These are phyloP conservation scores for Diadema setosum DNA, from an alignment of 35 echinoderm and acorn worm species.

Conservation along the genomic window DNA sequence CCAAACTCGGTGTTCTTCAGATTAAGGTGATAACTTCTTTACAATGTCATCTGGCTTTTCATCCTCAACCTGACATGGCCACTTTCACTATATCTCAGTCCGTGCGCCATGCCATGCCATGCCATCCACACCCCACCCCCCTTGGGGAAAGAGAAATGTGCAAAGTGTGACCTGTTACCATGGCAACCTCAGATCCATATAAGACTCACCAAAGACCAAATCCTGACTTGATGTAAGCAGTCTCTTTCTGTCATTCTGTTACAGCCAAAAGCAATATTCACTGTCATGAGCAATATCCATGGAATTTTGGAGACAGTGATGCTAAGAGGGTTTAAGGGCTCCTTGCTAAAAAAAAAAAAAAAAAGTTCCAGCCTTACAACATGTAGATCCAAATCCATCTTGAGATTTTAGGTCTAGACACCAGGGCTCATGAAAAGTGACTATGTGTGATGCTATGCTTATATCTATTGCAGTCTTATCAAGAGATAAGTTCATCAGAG, in stretches of 20 bases:
- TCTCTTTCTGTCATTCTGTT: neutral
- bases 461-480: too few relatives aligned
- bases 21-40: conserved; percentile 99
- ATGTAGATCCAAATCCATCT: too few relatives aligned
- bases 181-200: neutral
- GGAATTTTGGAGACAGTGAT: too few relatives aligned
- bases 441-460: too few relatives aligned
- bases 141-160: neutral
- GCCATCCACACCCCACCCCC: neutral
- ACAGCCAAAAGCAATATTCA: neutral
- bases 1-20: conserved; percentile 78
- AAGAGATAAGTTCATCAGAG: too few relatives aligned
- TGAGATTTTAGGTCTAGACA: too few relatives aligned
- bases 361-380: too few relatives aligned
- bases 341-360: too few relatives aligned
- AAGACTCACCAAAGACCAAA: neutral
- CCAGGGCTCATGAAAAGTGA: too few relatives aligned
- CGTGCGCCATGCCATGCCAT: too few relatives aligned
- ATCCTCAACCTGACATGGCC: neutral
- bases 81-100: neutral
- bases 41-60: neutral
- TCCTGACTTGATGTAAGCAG: neutral
- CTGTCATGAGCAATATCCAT: too few relatives aligned
- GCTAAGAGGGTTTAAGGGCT: too few relatives aligned
- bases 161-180: neutral